Evolutionary conservation across 1,140 invertebrate species (phyloP).

Genomic region (Carcinoscorpius rotundicauda): DNA sequence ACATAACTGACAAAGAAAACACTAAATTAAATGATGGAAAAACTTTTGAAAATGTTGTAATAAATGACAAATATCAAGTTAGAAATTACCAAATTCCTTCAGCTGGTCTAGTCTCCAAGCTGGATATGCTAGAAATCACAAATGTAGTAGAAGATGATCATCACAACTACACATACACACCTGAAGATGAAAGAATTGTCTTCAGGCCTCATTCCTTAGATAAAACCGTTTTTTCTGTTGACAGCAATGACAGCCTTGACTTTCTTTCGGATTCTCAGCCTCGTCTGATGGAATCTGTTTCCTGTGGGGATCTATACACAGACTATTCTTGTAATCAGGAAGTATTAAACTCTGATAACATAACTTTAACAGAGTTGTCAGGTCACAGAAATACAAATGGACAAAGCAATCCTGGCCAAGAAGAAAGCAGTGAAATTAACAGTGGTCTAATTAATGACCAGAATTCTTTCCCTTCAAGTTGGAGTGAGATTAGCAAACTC

Average conservation of each 20-base stretch:
- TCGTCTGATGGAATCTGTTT: constrained; percentile 17
- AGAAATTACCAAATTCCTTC: neutral
- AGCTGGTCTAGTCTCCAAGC: neutral
- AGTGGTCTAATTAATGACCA: neutral
- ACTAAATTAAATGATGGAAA: neutral
- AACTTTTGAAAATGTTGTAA: neutral
- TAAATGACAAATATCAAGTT: neutral
- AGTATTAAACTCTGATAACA: neutral
- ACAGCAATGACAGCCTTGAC: constrained; percentile 19
- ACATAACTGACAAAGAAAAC: no score
- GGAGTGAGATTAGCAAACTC: neutral
- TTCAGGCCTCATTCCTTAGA: neutral
- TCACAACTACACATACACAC: no score
- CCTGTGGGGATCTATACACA: constrained; percentile 17
- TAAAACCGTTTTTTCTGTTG: constrained; percentile 19
- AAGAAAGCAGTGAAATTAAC: neutral
- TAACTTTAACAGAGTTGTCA: no score
- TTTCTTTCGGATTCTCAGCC: constrained; percentile 20
- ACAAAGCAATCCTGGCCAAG: neutral
- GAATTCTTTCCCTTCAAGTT: neutral
- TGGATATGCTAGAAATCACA: neutral
- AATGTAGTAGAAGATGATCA: no score
- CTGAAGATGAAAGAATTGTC: no score
- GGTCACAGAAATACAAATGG: no score
- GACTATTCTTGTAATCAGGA: neutral